A percentile compares a stretch with the other conserved stretches of the same genome.
Evolutionary conservation across 2,113 vertebrate genomes (phyloP).

Genomic region (Crotalus horridus): DNA sequence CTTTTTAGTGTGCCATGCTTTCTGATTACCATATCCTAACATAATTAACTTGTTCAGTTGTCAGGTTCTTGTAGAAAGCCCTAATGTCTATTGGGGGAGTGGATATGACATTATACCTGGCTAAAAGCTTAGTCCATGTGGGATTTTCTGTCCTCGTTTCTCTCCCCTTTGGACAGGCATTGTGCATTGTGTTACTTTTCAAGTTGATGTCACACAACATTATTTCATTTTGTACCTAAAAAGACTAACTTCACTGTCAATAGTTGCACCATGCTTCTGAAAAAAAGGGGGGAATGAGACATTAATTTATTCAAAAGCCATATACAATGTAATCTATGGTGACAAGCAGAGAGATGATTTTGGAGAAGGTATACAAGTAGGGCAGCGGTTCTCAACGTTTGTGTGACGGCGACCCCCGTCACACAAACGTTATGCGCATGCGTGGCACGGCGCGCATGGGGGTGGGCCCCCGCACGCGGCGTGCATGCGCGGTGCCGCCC

Average conservation of each 20-base stretch:
- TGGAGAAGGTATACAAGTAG: neutral
- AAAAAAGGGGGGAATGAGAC: neutral
- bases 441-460: too few species aligned
- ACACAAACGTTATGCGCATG: too few species aligned
- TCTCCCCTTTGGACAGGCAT: neutral
- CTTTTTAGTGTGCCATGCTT: neutral
- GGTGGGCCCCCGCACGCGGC: too few species aligned
- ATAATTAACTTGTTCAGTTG: conserved; percentile 4
- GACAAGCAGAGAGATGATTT: neutral
- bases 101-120: neutral
- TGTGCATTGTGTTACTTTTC: neutral
- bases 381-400: too few species aligned
- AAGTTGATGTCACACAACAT: neutral
- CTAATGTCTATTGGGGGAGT: neutral
- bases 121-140: neutral
- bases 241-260: neutral
- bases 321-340: neutral
- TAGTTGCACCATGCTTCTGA: neutral
- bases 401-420: too few species aligned
- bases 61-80: neutral
- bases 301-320: neutral
- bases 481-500: too few species aligned
- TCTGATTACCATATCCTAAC: neutral
- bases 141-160: neutral
- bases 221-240: neutral